Conservation (phyloP, 2,888 invertebrate genomes). For the Drosophila fungiperda region DNA sequence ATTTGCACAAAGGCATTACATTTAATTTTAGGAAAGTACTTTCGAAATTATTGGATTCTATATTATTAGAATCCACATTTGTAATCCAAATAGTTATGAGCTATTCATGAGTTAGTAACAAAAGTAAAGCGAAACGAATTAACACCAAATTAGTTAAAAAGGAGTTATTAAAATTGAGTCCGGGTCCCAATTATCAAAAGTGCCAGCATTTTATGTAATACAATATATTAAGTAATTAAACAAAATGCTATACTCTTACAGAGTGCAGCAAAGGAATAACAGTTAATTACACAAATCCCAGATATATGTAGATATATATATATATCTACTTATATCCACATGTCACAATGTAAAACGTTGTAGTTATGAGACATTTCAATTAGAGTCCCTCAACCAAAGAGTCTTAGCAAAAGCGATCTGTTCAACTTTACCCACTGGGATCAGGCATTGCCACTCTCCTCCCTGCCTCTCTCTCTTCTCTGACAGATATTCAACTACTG, state of each 20-base stretch:
- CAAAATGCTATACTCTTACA: background rate
- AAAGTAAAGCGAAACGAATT: background rate
- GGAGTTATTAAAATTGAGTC: background rate
- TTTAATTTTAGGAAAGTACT: background rate
- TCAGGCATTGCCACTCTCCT: conserved; percentile 9
- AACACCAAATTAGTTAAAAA: background rate
- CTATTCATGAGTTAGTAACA: background rate
- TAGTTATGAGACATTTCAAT: conserved; percentile 61
- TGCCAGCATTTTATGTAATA: conserved; percentile 9
- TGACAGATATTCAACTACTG: conserved; percentile 53
- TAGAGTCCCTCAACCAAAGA: conserved; percentile 38
- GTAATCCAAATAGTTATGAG: background rate
- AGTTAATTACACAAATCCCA: conserved; percentile 9
- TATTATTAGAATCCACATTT: background rate
- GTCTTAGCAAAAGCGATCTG: conserved; percentile 24
- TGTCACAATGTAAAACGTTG: conserved; percentile 32
- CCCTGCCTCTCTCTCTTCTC: conserved; percentile 8
- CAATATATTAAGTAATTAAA: background rate
- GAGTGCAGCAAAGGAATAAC: conserved; percentile 2
- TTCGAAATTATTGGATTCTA: background rate
- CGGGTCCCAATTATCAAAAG: background rate
- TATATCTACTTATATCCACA: background rate
- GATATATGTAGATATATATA: background rate
- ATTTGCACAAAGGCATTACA: background rate
- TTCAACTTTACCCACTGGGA: conserved; percentile 31